Evolutionary conservation across 2,888 invertebrate genomes (phyloP), one percentile per base, ranked within the genome.

Genomic region (Ophioninae sp.): DNA sequence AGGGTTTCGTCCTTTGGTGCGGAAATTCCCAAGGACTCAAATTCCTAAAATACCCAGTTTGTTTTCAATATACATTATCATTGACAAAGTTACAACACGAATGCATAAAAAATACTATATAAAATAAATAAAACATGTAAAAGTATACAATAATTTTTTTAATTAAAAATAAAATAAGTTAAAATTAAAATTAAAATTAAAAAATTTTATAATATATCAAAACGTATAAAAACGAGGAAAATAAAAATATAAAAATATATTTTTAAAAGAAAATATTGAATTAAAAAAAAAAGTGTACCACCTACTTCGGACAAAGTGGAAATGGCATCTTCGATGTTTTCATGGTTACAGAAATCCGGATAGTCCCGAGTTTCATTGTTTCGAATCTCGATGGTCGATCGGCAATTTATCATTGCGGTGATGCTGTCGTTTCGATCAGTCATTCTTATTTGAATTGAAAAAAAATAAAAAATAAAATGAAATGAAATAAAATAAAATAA

Each of bases 301-400:
- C 51, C 51, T 30, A 30, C 30, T 87, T 89, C 90, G 13, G 87
- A 85, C n/a, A 90, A 74, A 9, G 82, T 87, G 22, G 74, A 75
- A 67, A 90, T 79, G 8, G 88, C 88, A 23, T 88, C 87, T 8
- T 86, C 81, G 74, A 89, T 86, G 85, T 88, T 88, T 9, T 87
- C 83, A 3, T 76, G 56, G 39, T 85, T 87, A 69, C 89, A 89
- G 79, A 88, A 89, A 37, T 82, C 65, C 10, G 23, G 56, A 56
- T 82, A 86, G 10, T 74, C 74, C 51, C 22, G 72, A 13, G 76
- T 30, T 44, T 39, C 76, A 61, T 83, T 85, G 30, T 30, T 82
- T 5, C 69, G 76, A 59, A 73, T 79, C 13, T 84, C 84, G 2
- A 88, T 64, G 10, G 84, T 75, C 51, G 82, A 81, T 74, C 81